Conservation (phyloP, 2,888 invertebrate species). For the Falcaria lacertinaria region DNA sequence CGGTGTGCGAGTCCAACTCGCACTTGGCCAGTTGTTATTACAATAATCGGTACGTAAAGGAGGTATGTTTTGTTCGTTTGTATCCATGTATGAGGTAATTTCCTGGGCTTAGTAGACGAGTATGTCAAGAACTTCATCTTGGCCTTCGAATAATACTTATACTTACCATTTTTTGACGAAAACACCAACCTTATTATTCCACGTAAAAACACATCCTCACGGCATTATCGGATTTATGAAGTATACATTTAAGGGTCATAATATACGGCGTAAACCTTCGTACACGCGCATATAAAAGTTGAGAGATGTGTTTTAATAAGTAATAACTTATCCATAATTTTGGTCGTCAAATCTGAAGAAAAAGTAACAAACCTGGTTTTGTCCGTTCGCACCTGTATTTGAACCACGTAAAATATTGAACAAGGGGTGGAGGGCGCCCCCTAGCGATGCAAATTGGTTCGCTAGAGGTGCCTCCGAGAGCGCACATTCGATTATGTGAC, state of each 20-base stretch:
- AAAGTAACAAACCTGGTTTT: constrained; percentile 5
- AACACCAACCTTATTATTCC: background rate
- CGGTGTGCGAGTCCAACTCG: too few species aligned
- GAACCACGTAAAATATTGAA: constrained; percentile 40
- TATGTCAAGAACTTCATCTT: too few species aligned
- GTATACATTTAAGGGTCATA: constrained; percentile 5
- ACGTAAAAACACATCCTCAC: constrained; percentile 5
- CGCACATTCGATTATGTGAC: constrained; percentile 43
- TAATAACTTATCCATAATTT: background rate
- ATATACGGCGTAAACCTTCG: background rate
- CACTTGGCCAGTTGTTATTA: too few species aligned
- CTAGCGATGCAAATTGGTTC: constrained; percentile 44
- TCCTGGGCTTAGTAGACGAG: too few species aligned
- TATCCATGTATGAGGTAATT: too few species aligned
- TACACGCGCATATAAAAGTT: background rate
- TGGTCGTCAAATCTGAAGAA: constrained; percentile 10
- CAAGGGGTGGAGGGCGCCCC: constrained; percentile 20
- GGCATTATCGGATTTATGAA: constrained; percentile 24
- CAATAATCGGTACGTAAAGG: too few species aligned
- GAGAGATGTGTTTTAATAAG: background rate
- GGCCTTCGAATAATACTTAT: too few species aligned
- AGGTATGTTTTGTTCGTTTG: too few species aligned
- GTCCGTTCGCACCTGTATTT: constrained; percentile 28
- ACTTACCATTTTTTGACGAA: too few species aligned
- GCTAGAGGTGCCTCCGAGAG: constrained; percentile 20